phyloP scores from a whole-genome alignment of 2,113 vertebrate genomes.

The Psophia crepitans region DNA sequence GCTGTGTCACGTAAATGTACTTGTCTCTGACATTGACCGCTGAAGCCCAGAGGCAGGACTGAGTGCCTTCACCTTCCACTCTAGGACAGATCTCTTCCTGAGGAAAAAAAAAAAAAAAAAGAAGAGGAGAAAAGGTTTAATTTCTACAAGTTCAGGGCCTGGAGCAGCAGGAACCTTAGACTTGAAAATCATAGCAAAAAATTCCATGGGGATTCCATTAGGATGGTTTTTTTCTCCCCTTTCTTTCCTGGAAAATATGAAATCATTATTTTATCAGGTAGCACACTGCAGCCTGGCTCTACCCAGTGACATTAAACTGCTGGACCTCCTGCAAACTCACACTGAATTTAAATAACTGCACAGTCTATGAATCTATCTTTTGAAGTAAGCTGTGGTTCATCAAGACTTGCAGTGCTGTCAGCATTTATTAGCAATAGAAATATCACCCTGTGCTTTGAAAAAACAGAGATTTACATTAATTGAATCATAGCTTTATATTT shows the following conservation, averaged over 20 bases:
- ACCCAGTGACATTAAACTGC: not conserved
- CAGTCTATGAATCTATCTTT: not conserved
- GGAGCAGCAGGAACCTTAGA: not conserved
- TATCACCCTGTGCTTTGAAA: not conserved
- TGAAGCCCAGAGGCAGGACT: slow-evolving; percentile 88
- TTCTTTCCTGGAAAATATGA: not conserved
- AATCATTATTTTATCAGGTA: slow-evolving; percentile 10
- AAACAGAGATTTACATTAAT: not conserved
- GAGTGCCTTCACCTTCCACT: slow-evolving; percentile 72
- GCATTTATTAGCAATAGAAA: slow-evolving; percentile 5
- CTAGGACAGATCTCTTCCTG: slow-evolving; percentile 93
- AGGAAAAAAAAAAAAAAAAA: not conserved
- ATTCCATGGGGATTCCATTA: not conserved
- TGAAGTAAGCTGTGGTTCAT: not conserved
- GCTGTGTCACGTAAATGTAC: slow-evolving; percentile 91
- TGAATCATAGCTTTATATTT: not conserved
- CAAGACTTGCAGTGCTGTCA: not conserved
- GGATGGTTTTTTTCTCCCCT: not conserved
- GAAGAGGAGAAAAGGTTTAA: slow-evolving; percentile 15
- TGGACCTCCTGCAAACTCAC: not conserved
- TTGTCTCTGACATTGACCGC: slow-evolving; percentile 90
- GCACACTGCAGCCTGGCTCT: not conserved
- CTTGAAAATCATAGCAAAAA: not conserved
- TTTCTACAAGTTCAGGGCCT: not conserved
- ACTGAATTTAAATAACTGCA: not conserved